phyloP scores from a whole-genome alignment of 2,113 vertebrate species.

The Stomatorhinus ivindoensis region DNA sequence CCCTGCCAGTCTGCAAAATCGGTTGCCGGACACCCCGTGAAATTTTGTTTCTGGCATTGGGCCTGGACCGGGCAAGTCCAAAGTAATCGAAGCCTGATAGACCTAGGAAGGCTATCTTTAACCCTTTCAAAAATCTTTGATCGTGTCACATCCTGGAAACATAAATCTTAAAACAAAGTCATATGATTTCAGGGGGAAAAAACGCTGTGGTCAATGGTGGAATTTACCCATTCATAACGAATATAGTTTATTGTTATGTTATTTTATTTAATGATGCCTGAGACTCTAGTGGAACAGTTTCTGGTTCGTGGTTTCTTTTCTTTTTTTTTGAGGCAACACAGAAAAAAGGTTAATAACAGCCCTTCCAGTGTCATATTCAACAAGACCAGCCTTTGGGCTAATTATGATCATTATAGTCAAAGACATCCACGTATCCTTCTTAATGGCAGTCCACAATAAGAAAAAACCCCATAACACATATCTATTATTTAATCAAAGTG shows the following conservation, averaged over 20 bases:
- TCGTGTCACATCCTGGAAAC: neutral
- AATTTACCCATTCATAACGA: neutral
- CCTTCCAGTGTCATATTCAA: slow-evolving; percentile 91
- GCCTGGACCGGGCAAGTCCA: neutral
- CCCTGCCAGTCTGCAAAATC: too few species aligned
- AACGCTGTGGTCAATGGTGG: neutral
- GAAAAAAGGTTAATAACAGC: slow-evolving; percentile 92
- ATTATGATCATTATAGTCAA: slow-evolving; percentile 97
- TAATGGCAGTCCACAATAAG: slow-evolving; percentile 79
- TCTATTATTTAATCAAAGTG: slow-evolving; percentile 99
- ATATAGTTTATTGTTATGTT: neutral
- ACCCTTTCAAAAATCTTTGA: neutral
- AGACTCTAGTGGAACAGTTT: slow-evolving; percentile 26
- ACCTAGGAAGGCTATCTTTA: neutral
- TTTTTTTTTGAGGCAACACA: slow-evolving; percentile 44
- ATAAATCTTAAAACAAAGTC: neutral
- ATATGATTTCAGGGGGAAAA: neutral
- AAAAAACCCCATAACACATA: slow-evolving; percentile 83
- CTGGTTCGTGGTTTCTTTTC: slow-evolving; percentile 30
- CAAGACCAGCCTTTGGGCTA: slow-evolving; percentile 71
- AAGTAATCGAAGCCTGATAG: neutral
- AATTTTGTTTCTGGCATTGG: neutral
- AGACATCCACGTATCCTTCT: slow-evolving; percentile 90
- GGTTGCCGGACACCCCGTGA: neutral
- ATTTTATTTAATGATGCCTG: slow-evolving; percentile 37